Percentiles rank a stretch among this genome's conserved stretches.
phyloP scores from a whole-genome alignment of 2,113 vertebrate species.

The Bos indicus region DNA sequence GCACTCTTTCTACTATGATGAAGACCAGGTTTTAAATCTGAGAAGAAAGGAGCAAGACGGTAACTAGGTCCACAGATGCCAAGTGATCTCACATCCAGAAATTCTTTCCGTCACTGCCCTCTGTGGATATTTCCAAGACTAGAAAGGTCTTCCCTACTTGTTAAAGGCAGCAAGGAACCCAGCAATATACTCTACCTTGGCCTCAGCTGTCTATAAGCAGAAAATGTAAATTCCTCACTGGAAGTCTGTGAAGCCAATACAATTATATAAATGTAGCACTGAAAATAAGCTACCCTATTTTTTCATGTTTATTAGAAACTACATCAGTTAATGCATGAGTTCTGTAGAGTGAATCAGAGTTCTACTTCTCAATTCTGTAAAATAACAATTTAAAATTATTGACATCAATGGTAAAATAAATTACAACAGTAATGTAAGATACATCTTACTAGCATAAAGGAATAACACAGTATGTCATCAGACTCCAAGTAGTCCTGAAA shows the following conservation, averaged over 20 bases:
- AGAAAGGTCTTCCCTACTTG: not conserved
- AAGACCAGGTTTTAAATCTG: not conserved
- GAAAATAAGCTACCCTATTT: slow-evolving; percentile 2
- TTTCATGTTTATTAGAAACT: slow-evolving; percentile 13
- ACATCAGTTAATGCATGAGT: slow-evolving; percentile 1
- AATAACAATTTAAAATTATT: slow-evolving; percentile 43
- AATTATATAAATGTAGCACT: not conserved
- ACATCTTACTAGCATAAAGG: not conserved
- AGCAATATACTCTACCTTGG: not conserved
- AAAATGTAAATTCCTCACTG: not conserved
- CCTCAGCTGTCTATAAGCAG: not conserved
- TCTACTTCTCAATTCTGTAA: slow-evolving; percentile 37
- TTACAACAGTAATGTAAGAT: not conserved
- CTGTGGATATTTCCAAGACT: not conserved
- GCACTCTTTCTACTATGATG: not conserved
- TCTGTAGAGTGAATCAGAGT: not conserved
- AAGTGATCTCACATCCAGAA: not conserved
- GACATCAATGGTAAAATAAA: slow-evolving; percentile 1
- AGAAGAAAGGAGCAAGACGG: not conserved
- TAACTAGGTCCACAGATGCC: not conserved
- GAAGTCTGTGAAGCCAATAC: not conserved
- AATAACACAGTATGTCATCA: not conserved
- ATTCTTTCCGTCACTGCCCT: not conserved
- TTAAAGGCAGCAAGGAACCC: slow-evolving; percentile 12
- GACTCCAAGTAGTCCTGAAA: not conserved